Evolutionary conservation across 30 jellyfish, hydroid and myxozoan species (phyloP), one percentile per base, ranked within the genome.

Genomic region (Haliclystus octoradiatus): DNA sequence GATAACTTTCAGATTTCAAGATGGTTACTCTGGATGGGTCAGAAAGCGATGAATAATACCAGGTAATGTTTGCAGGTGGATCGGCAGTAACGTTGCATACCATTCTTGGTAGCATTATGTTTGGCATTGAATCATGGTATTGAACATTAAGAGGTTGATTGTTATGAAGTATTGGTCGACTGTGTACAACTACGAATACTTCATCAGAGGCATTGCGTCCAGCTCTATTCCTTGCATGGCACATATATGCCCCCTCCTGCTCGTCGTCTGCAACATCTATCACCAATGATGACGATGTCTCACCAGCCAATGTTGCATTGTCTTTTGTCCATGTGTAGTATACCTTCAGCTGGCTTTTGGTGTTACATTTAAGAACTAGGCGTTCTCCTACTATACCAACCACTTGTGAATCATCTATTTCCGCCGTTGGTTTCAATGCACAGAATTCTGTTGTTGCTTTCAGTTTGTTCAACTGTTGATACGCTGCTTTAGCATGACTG

Each of bases 1-100:
- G 76, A 27, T 80, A 31, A n/a, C 70, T 3, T 28, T 50, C 28
- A 31, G 65, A 49, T 5, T 51, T 24, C 14, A 2, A 34, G 35
- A 47, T 31, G 1, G 31, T 65, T 0, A 24, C 25, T 15, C 62
- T 27, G 28, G 84, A 50, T 2, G 33, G 28, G 51, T 5, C 14
- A 40, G 57, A 40, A 40, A 19, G 9, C 14, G 24, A 80, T 31
- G 75, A 66, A 47, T 34, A 53, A 50, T 35, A 52, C 93, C 93
- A 80, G 2, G 80, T 33, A 9, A 80, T 70, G n/a, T 23, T n/a
- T 0, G 93, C 80, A 25, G 80, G 80, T 0, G 93, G 93, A 34
- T 80, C 80, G 1, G 84, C 83, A 0, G 84, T 70, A 2, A 71
- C 85, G 49, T 80, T 80, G 71, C 93, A 80, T 27, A 57, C 70